A percentile compares a stretch with the other conserved stretches of the same genome.
Conservation (phyloP, 2,888 invertebrate genomes). For the Eupithecia vulgata region DNA sequence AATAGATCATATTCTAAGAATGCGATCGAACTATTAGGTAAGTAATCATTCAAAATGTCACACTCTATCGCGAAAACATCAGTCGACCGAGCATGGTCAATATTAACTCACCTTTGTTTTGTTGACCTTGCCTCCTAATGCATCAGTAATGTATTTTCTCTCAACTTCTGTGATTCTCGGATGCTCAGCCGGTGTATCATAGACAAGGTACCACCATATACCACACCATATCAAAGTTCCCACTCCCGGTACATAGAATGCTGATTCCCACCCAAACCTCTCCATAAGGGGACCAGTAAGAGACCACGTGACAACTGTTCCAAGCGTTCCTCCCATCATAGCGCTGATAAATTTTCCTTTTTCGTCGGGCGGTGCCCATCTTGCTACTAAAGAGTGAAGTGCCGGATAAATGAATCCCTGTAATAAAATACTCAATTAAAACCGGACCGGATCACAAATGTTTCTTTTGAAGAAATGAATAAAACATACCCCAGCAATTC, state of each 20-base stretch:
- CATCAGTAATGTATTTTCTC: conserved; percentile 85
- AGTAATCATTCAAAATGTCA: conserved; percentile 46
- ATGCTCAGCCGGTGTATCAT: conserved; percentile 86
- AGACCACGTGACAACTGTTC: conserved; percentile 88
- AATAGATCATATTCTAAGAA: conserved; percentile 34
- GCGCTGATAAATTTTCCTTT: conserved; percentile 89
- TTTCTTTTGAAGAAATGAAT: not conserved
- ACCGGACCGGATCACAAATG: not conserved
- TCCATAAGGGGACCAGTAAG: conserved; percentile 86
- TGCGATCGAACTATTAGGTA: conserved; percentile 30
- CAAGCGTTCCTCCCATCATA: conserved; percentile 89
- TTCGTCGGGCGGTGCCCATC: conserved; percentile 90
- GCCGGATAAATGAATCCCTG: conserved; percentile 86
- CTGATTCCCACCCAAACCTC: conserved; percentile 86
- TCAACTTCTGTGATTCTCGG: conserved; percentile 85
- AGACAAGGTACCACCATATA: conserved; percentile 86
- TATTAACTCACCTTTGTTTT: conserved; percentile 81
- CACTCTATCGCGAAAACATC: conserved; percentile 44
- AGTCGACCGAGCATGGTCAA: conserved; percentile 41
- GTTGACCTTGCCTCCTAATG: conserved; percentile 83
- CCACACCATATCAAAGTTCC: conserved; percentile 82
- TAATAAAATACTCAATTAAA: conserved; percentile 39
- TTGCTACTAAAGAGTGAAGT: conserved; percentile 86
- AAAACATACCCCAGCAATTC: conserved; percentile 85
- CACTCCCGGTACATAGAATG: conserved; percentile 86